Evolutionary conservation across 2,797 vertebrate genomes (phyloP), one percentile per base, ranked within the genome.

Genomic region (Aplochiton taeniatus): DNA sequence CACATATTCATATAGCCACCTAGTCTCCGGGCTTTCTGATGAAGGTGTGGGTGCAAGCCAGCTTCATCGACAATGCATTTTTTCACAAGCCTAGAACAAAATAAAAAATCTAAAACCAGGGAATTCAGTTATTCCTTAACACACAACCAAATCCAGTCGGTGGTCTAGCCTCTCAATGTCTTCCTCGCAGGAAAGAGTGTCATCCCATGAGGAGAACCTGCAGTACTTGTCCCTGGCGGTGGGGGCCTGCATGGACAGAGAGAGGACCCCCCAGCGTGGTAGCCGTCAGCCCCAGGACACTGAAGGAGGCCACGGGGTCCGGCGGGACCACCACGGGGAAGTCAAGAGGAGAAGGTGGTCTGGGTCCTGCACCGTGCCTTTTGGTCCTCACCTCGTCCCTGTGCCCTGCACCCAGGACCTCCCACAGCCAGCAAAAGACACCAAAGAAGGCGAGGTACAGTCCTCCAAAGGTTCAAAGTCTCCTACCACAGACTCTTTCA

Each of bases 181-280:
- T 63, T 81, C 78, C 66, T 75, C 69, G 58, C 85, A 99, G 97
- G 93, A 84, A 51, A 91, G 88, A 60, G 90, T 90, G 56, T 82
- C 89, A 4, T 93, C 94, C 62, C 94, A 97, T 64, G 85, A 91
- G 65, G 90, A 93, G 65, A 98, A 98, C 83, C 93, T 97, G 82
- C 85, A 72, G 69, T 95, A 94, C 70, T 69, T 99, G 78, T 97
- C 94, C 81, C 81, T 93, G 77, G 95, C 98, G 0, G 69, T 97
- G 59, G 81, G 73, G 69, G 89, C 91, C 0, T 93, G 88, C 56
- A 63, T 87, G 59, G 70, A 78, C 9, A 89, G 52, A 65, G 74
- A 42, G 45, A 63, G 9, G 12, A 9, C 17, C 16, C 11, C 5
- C 57, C 14, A 43, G n/a, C 43, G 11, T 49, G 16, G 20, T 41